These are phyloP conservation scores for Drosophila murphyi DNA, from an alignment of 1,140 invertebrate genomes.

Conservation along the genomic window DNA sequence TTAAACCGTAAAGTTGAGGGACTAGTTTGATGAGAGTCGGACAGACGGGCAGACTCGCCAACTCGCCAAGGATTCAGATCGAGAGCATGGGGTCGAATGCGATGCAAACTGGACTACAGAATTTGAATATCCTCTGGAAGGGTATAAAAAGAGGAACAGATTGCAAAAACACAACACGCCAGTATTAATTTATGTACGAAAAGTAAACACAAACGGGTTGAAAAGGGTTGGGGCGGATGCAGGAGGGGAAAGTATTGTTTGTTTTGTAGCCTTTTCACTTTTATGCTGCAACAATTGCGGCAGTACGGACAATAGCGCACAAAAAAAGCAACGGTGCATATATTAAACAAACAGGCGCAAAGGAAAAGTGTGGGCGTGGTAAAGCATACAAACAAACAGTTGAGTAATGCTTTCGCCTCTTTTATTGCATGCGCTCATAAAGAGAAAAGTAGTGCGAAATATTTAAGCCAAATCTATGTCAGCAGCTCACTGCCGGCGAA, in stretches of 20 bases:
- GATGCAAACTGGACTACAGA: too few relatives aligned
- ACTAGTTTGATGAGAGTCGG: too few relatives aligned
- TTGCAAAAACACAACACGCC: constrained; percentile 20
- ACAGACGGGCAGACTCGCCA: too few relatives aligned
- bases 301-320: constrained; percentile 12
- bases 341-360: constrained; percentile 68
- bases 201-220: constrained; percentile 50
- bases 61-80: too few relatives aligned
- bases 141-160: not conserved
- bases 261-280: constrained; percentile 56
- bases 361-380: constrained; percentile 36
- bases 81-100: too few relatives aligned
- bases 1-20: too few relatives aligned
- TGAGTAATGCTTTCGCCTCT: constrained; percentile 43
- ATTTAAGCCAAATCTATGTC: constrained; percentile 73
- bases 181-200: constrained; percentile 62
- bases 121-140: too few relatives aligned
- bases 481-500: constrained; percentile 36
- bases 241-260: constrained; percentile 63
- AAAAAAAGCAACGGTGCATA: constrained; percentile 38
- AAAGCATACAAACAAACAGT: constrained; percentile 49
- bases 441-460: constrained; percentile 74
- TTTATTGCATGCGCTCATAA: constrained; percentile 72
- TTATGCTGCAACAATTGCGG: constrained; percentile 62
- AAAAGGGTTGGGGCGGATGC: constrained; percentile 26